Evolutionary conservation across 2,113 vertebrate species (phyloP).

Genomic region (Anarrhichthys ocellatus): DNA sequence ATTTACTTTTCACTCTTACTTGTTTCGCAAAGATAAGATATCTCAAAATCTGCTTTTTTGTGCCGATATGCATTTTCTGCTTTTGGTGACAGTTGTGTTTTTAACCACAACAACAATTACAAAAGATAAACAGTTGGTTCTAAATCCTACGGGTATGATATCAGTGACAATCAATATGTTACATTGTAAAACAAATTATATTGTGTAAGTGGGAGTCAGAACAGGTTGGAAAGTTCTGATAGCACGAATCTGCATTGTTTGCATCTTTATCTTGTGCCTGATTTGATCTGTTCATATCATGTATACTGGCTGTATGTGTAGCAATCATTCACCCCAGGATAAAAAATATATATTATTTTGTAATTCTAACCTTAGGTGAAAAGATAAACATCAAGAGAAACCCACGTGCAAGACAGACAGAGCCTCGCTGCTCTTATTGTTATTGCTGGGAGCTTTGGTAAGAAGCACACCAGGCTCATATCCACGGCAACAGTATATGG

Average conservation of each 20-base stretch:
- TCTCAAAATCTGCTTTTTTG: conserved; percentile 10
- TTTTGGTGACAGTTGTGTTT: not conserved
- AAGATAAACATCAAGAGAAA: not conserved
- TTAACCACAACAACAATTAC: conserved; percentile 1
- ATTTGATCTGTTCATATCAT: not conserved
- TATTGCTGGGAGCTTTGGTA: conserved; percentile 39
- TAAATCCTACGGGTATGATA: not conserved
- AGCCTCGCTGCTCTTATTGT: conserved; percentile 59
- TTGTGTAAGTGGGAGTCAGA: not conserved
- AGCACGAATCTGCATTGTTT: not conserved
- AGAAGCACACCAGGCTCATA: not conserved
- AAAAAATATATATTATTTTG: not conserved
- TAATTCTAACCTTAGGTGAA: not conserved
- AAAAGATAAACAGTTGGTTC: not conserved
- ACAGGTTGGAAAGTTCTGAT: not conserved
- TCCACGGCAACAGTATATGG: not conserved
- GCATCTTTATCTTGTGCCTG: not conserved
- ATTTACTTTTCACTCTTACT: conserved; percentile 9
- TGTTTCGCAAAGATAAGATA: not conserved
- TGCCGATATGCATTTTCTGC: not conserved
- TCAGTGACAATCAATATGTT: not conserved
- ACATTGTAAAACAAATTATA: not conserved
- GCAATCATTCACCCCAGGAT: not conserved
- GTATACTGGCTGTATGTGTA: not conserved
- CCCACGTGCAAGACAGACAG: conserved; percentile 33